Evolutionary conservation across 2,797 vertebrate species (phyloP), one percentile per base, ranked within the genome.

Genomic region (Sebastes vulpes): DNA sequence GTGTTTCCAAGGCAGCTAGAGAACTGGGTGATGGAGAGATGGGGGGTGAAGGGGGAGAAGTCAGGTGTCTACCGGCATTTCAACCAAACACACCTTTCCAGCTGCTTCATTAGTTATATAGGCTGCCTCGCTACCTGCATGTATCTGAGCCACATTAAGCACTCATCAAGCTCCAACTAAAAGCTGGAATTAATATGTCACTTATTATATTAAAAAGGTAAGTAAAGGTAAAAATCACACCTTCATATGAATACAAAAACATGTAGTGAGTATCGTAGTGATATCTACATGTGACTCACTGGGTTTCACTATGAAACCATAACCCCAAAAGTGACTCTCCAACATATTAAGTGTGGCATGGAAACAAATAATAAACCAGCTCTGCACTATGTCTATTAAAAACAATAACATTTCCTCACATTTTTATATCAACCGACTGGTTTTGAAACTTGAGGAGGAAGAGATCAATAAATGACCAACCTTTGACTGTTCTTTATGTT

Each of bases 71-170:
- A 50, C 46, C 1, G 18, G 18, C 46, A 50, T 8, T 8, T n/a
- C 46, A 50, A 50, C 7, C 46, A 50, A 50, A 50, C 18, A 50
- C 46, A 50, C 46, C 46, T 50, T 48, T n/a, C 25, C 32, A 20
- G 26, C 35, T 48, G 35, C 2, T 60, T 11, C 7, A 59, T 29
- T 8, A 20, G n/a, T 50, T 50, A 25, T 12, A 35, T 23, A 2
- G 31, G 25, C 56, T 10, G 66, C 25, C 10, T 6, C 57, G 23
- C 57, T 53, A 29, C 68, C n/a, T 65, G 70, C 66, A 73, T 14
- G 31, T 75, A 66, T 83, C 72, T 75, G 52, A 73, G 28, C 14
- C 56, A 79, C 38, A 60, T 72, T 75, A 70, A 78, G 76, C 70
- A 81, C 77, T 84, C 65, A 59, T 63, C 38, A 42, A 42, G 64